A percentile compares a stretch with the other conserved stretches of the same genome.
phyloP scores from a whole-genome alignment of 2,113 vertebrate species.

The Jacana jacana region DNA sequence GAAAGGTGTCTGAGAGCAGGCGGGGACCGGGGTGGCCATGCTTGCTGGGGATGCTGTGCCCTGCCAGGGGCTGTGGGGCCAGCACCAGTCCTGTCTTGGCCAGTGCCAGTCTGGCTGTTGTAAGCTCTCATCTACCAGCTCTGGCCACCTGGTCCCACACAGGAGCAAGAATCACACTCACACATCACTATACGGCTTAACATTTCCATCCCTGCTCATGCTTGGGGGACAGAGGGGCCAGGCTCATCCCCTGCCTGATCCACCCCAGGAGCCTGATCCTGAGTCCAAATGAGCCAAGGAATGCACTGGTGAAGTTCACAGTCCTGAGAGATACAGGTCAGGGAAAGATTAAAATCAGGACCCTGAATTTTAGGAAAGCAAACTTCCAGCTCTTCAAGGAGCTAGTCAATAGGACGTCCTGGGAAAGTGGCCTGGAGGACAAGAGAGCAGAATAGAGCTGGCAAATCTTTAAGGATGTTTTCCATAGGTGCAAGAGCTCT shows the following conservation, averaged over 20 bases:
- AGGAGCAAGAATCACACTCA: fast-evolving
- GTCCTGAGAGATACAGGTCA: not conserved
- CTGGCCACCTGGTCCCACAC: fast-evolving
- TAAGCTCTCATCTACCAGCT: fast-evolving
- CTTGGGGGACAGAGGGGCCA: fast-evolving
- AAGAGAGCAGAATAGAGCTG: not conserved
- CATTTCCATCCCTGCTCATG: not conserved
- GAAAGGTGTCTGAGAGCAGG: not conserved
- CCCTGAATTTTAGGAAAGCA: not conserved
- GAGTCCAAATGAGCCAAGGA: not conserved
- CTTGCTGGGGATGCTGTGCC: not conserved
- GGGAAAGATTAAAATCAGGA: not conserved
- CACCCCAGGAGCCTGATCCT: not conserved
- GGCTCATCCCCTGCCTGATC: not conserved
- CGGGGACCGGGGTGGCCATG: not conserved
- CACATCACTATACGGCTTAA: not conserved
- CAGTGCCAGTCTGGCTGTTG: not conserved
- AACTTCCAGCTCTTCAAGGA: not conserved
- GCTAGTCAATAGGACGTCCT: not conserved
- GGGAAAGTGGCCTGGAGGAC: not conserved
- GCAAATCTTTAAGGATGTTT: not conserved
- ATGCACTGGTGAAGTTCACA: not conserved
- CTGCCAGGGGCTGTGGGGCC: no score
- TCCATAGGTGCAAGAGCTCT: not conserved
- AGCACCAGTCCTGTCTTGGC: not conserved